Evolutionary conservation across 2,113 vertebrate species (phyloP).

Genomic region (Serinus canaria): DNA sequence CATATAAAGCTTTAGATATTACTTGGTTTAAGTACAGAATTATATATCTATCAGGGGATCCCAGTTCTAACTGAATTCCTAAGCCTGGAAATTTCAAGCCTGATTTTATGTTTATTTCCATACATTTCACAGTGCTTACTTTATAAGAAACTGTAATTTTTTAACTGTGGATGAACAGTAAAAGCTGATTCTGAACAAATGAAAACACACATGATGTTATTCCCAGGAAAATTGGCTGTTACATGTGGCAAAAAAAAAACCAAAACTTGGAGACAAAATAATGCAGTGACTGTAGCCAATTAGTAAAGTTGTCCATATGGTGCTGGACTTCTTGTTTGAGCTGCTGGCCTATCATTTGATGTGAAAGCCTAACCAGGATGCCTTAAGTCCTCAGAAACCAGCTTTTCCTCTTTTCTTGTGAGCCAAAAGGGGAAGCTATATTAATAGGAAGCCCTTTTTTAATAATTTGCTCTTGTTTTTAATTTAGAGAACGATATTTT

Average conservation of each 20-base stretch:
- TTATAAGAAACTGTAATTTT: not conserved
- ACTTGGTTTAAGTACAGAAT: not conserved
- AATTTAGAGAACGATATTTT: not conserved
- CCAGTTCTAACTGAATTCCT: not conserved
- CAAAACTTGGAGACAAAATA: not conserved
- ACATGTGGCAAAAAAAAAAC: not conserved
- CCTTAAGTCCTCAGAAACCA: not conserved
- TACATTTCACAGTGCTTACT: not conserved
- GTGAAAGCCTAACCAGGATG: not conserved
- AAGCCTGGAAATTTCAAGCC: not conserved
- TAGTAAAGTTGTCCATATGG: not conserved
- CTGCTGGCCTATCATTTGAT: not conserved
- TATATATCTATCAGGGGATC: not conserved
- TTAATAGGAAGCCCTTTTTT: not conserved
- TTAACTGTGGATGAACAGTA: constrained; percentile 6
- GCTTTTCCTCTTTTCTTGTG: not conserved
- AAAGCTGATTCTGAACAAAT: constrained; percentile 22
- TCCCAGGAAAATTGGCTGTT: not conserved
- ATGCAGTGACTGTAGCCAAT: not conserved
- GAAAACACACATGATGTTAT: constrained; percentile 8
- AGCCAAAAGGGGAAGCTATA: not conserved
- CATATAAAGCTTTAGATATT: not conserved
- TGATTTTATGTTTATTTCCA: constrained; percentile 2
- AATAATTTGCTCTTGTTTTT: not conserved
- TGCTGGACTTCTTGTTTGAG: not conserved